phyloP scores from a whole-genome alignment of 2,888 invertebrate species.

The Pterostichus niger region DNA sequence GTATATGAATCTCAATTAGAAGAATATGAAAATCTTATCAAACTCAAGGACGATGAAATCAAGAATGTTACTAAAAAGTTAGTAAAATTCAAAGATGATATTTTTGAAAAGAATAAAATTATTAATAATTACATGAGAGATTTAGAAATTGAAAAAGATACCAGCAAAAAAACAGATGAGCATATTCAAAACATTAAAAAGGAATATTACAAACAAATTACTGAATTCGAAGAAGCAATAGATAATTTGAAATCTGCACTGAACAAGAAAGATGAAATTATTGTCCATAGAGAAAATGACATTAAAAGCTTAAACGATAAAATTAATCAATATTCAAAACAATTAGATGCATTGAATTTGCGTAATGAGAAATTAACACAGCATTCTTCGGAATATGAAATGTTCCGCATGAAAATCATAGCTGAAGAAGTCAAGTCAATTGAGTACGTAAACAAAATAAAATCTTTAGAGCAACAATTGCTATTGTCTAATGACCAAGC shows the following conservation, averaged over 20 bases:
- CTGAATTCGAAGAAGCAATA: not conserved
- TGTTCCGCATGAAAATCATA: too few relatives aligned
- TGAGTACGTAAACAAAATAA: too few relatives aligned
- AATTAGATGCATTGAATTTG: not conserved
- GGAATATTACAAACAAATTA: too few relatives aligned
- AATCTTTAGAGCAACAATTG: too few relatives aligned
- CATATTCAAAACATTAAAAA: too few relatives aligned
- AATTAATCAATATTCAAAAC: conserved; percentile 72
- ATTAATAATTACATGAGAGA: too few relatives aligned
- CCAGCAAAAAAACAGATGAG: too few relatives aligned
- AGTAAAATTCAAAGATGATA: conserved; percentile 18
- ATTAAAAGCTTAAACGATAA: conserved; percentile 76
- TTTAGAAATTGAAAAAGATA: too few relatives aligned
- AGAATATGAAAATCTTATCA: not conserved
- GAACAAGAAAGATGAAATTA: conserved; percentile 70
- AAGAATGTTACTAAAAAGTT: not conserved
- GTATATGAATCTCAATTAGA: not conserved
- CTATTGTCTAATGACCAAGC: not conserved
- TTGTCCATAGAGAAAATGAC: conserved; percentile 76
- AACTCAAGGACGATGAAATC: not conserved
- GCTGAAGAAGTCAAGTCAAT: too few relatives aligned
- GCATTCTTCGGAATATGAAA: too few relatives aligned
- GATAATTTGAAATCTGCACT: conserved; percentile 25
- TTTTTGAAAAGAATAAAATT: not conserved
- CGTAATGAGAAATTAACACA: too few relatives aligned